These are phyloP conservation scores for Oscheius sp. DNA, from an alignment of 2,888 invertebrate genomes.

Conservation along the genomic window DNA sequence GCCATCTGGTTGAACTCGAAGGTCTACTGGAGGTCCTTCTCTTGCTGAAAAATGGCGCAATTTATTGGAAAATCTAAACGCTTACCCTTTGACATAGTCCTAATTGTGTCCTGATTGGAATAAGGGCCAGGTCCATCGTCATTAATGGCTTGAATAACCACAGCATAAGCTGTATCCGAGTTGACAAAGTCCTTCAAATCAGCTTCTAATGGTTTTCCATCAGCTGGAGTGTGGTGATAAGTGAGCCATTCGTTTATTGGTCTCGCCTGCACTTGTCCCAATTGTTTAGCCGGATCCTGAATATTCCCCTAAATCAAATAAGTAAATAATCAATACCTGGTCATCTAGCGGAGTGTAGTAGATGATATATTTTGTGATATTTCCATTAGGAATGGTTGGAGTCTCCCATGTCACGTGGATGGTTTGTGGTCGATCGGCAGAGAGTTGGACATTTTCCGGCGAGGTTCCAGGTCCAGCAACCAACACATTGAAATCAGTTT, in stretches of 20 bases:
- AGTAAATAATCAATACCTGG: conserved; percentile 43
- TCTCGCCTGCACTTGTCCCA: conserved; percentile 67
- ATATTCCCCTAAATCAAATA: neutral
- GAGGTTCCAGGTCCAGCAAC: conserved; percentile 68
- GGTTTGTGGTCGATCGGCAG: conserved; percentile 63
- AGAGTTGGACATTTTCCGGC: conserved; percentile 63
- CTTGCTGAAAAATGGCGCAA: conserved; percentile 45
- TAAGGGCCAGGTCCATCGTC: conserved; percentile 69
- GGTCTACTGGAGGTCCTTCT: conserved; percentile 65
- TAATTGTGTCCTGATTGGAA: conserved; percentile 64
- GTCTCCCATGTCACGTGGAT: conserved; percentile 65
- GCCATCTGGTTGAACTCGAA: conserved; percentile 65
- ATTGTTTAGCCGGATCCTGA: conserved; percentile 58
- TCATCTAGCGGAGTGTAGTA: conserved; percentile 69
- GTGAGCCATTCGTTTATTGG: conserved; percentile 67
- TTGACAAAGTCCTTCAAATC: conserved; percentile 62
- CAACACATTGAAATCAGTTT: conserved; percentile 61
- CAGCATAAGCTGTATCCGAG: conserved; percentile 68
- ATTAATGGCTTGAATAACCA: conserved; percentile 69
- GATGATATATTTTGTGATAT: conserved; percentile 67
- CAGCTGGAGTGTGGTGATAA: conserved; percentile 55
- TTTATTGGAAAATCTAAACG: too few species aligned
- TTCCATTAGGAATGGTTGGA: conserved; percentile 67
- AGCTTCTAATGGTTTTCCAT: conserved; percentile 38
- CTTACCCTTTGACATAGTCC: conserved; percentile 64